These are phyloP conservation scores for Drosophila lini DNA, from an alignment of 1,140 invertebrate species.

Conservation along the genomic window DNA sequence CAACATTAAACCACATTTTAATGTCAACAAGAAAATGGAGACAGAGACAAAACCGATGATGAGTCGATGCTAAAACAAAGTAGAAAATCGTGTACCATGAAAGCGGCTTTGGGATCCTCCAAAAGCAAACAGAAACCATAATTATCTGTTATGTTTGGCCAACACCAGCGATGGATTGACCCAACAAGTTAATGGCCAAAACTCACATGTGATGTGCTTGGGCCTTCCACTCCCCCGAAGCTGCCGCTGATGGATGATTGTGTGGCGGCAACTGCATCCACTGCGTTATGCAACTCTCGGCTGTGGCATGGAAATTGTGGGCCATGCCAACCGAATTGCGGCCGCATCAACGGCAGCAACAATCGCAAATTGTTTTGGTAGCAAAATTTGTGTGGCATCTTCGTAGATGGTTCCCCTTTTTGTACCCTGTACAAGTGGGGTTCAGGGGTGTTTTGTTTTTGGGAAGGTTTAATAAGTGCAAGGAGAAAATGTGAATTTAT, in stretches of 20 bases:
- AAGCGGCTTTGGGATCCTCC: slow-evolving; percentile 19
- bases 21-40: slow-evolving; percentile 29
- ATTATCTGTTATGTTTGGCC: slow-evolving; percentile 46
- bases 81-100: slow-evolving; percentile 30
- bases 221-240: slow-evolving; percentile 3
- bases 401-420: slow-evolving; percentile 14
- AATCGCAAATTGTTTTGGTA: slow-evolving; percentile 78
- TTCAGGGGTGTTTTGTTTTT: background rate
- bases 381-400: slow-evolving; percentile 58
- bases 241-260: slow-evolving; percentile 39
- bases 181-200: slow-evolving; percentile 57
- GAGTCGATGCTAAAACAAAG: slow-evolving; percentile 8
- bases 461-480: too few relatives aligned
- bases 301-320: slow-evolving; percentile 57
- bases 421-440: background rate
- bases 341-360: slow-evolving; percentile 63
- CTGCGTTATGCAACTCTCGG: slow-evolving; percentile 58
- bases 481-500: too few relatives aligned
- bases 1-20: slow-evolving; percentile 22
- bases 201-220: slow-evolving; percentile 34
- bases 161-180: slow-evolving; percentile 49
- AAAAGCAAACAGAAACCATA: slow-evolving; percentile 34
- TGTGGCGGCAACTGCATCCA: slow-evolving; percentile 28
- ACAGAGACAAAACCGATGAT: slow-evolving; percentile 7
- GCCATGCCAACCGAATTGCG: slow-evolving; percentile 69